Evolutionary conservation across 1,140 invertebrate species (phyloP), one percentile per base, ranked within the genome.

Genomic region (Pseudomyrmex pallidus): DNA sequence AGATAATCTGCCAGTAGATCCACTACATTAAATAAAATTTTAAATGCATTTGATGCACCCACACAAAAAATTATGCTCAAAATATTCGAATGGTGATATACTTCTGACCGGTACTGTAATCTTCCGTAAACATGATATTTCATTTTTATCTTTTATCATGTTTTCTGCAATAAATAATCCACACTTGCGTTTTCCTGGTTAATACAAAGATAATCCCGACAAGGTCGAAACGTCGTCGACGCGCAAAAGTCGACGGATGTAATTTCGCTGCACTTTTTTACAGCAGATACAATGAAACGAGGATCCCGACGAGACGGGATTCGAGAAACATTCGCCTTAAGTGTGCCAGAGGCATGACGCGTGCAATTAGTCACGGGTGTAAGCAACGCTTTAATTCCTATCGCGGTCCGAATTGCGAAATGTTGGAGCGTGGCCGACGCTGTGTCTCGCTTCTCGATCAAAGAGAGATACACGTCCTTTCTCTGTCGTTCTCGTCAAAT

Each of bases 331-430:
- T 80, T 80, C 68, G 59, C 48, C 57, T 87, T 72, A 80, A 83
- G 83, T 80, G 82, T 85, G 84, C 80, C 87, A 88, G 61, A 88
- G 61, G 62, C 64, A 56, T 82, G 73, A 88, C 84, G 84, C 68
- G 76, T 70, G 84, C 68, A 74, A 86, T 89, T 89, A 74, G 85
- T 84, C 82, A 87, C 84, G 77, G 78, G 35, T 67, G 54, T 85
- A 87, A 84, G 73, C 77, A 68, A 61, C 48, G 77, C 25, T 77
- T 63, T 25, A 64, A 84, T 70, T 85, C 82, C 85, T 88, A 88
- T 80, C 73, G 74, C 67, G 66, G 66, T 17, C 48, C 46, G 74
- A 78, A 89, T 88, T 89, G 88, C 86, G 61, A 85, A 89, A 86
- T 78, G 68, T 22, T 63, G 57, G 73, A 63, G 73, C 73, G 62